Conservation (phyloP, 2,113 vertebrate genomes). For the Antennarius striatus region DNA sequence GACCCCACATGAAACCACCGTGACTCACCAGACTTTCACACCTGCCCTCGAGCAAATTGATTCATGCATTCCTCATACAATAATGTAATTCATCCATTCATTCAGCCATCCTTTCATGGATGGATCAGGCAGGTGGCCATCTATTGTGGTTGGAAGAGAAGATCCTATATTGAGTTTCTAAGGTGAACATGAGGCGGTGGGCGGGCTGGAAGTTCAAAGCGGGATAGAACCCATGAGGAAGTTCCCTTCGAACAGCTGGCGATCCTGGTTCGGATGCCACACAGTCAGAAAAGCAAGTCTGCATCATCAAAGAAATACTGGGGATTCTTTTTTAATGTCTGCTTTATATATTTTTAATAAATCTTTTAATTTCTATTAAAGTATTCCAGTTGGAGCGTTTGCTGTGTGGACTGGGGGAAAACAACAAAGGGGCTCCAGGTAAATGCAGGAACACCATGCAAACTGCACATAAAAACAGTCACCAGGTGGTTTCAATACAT, state of each 20-base stretch:
- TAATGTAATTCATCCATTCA: conserved; percentile 38
- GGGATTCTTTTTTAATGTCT: background rate
- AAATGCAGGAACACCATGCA: background rate
- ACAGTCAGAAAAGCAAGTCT: background rate
- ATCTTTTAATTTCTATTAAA: too few species aligned
- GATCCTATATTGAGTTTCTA: conserved; percentile 62
- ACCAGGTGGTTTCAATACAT: too few species aligned
- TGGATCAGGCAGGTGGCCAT: conserved; percentile 54
- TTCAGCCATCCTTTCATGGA: conserved; percentile 56
- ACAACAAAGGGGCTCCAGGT: background rate
- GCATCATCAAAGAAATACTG: background rate
- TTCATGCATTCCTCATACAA: conserved; percentile 33
- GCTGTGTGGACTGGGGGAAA: too few species aligned
- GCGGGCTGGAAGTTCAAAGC: conserved; percentile 45
- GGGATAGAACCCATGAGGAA: background rate
- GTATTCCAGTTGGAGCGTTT: too few species aligned
- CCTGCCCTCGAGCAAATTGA: conserved; percentile 32
- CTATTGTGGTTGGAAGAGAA: conserved; percentile 44
- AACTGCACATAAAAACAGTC: too few species aligned
- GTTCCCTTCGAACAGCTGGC: conserved; percentile 8
- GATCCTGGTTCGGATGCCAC: background rate
- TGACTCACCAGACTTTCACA: conserved; percentile 1
- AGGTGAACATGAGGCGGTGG: conserved; percentile 26
- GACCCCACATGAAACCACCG: too few species aligned
- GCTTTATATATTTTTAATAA: too few species aligned